These are phyloP conservation scores for Calyptomena viridis DNA, from an alignment of 2,113 vertebrate genomes.

Conservation along the genomic window DNA sequence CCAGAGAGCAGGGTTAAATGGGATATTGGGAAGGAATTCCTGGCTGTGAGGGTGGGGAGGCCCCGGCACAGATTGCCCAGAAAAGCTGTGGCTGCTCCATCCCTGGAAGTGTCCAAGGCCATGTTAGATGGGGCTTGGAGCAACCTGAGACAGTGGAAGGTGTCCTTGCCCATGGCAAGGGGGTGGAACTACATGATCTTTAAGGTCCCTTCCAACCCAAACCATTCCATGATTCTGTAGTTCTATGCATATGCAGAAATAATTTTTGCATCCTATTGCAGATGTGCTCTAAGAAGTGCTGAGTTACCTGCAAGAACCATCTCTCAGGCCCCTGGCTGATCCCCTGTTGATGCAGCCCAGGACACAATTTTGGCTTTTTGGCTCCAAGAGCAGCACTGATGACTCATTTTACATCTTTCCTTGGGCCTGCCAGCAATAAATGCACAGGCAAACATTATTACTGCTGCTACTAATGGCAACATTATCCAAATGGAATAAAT, in stretches of 20 bases:
- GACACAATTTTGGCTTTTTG: not conserved
- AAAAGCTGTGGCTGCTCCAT: not conserved
- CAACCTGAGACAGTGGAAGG: rapidly evolving
- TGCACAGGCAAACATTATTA: not conserved
- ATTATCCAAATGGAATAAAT: not conserved
- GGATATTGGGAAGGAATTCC: rapidly evolving
- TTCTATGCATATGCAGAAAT: not conserved
- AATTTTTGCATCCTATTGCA: rapidly evolving
- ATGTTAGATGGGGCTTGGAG: rapidly evolving
- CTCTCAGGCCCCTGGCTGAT: not conserved
- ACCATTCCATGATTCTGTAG: not conserved
- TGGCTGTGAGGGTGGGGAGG: rapidly evolving
- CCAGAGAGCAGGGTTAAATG: rapidly evolving
- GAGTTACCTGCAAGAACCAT: not conserved
- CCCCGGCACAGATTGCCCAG: not conserved
- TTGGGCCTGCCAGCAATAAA: not conserved
- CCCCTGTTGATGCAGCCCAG: not conserved
- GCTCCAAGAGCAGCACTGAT: not conserved
- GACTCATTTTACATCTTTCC: not conserved
- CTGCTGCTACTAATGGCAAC: not conserved
- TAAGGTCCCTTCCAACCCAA: not conserved
- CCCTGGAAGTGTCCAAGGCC: not conserved
- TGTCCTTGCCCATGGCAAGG: not conserved
- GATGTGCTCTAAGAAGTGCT: not conserved
- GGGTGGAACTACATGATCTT: not conserved